Base-by-base conservation (phyloP, 2,113 vertebrate species). In the Aspiorhynchus laticeps region DNA sequence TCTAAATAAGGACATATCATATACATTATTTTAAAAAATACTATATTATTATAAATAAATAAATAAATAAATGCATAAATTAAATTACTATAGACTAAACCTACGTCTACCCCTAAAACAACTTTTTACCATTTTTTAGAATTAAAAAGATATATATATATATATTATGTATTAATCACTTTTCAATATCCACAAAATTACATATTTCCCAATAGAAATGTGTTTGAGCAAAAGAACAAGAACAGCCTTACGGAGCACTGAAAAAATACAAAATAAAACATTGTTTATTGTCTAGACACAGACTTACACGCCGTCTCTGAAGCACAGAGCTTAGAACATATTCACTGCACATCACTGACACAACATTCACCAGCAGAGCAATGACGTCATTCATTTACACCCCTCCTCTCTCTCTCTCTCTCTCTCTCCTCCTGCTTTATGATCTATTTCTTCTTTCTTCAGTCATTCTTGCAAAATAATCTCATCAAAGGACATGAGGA, bases 401-500 rank as follows among this genome's bases (percentile, higher is more conserved):
- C 79, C 43, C 53, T 12, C 36, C 36, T 2, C 77, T 79, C 41
- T 84, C 33, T 36, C n/a, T 63, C 75, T 48, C 43, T 28, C 19
- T 46, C 56, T 48, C 67, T 26, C 78, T 26, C 33, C 15, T 36
- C 28, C 61, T 33, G 43, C 67, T 63, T 75, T 46, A 46, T 53
- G 1, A 73, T 74, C 65, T 36, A 48, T 21, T 67, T 61, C 31
- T 84, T 26, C 87, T 28, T 63, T 76, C 56, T 83, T 76, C 84
- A 56, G 59, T 87, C 86, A 83, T 85, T 84, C 73, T 80, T 59
- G 79, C n/a, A 43, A 43, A 77, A 38, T 12, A 78, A 53, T 31
- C 46, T 79, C 28, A 88, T 88, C 87, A 88, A 84, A 86, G 67
- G 73, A 88, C 79, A 28, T 15, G 7, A 83, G 61, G 65, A 73